Conservation (phyloP, 2,888 invertebrate species). For the Eubasilissa splendida region DNA sequence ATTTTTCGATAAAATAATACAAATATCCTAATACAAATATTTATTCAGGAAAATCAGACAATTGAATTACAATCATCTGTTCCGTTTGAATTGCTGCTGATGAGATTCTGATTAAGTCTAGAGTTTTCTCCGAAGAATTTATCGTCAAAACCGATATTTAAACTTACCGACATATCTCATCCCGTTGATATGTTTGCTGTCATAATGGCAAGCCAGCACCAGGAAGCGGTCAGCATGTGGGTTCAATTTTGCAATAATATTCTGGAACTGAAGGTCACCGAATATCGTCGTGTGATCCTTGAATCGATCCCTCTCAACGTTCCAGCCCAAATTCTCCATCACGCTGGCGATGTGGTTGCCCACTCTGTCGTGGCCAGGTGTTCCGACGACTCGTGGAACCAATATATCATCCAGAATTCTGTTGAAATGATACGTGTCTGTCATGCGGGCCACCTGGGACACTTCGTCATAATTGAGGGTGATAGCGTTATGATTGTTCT, state of each 20-base stretch:
- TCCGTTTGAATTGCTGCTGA: too few relatives aligned
- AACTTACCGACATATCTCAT: slow-evolving; percentile 76
- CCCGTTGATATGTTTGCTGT: slow-evolving; percentile 87
- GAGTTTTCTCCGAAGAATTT: too few relatives aligned
- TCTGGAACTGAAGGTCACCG: slow-evolving; percentile 84
- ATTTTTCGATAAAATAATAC: too few relatives aligned
- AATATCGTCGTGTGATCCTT: slow-evolving; percentile 81
- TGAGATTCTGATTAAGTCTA: too few relatives aligned
- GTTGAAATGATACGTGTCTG: slow-evolving; percentile 77
- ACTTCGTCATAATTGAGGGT: slow-evolving; percentile 74
- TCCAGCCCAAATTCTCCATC: slow-evolving; percentile 82
- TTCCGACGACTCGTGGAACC: slow-evolving; percentile 88
- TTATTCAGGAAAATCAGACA: too few relatives aligned
- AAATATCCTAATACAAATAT: too few relatives aligned
- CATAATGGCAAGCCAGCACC: slow-evolving; percentile 91
- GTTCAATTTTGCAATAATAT: slow-evolving; percentile 88
- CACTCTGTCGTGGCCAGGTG: slow-evolving; percentile 77
- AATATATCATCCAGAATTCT: slow-evolving; percentile 82
- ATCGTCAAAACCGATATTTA: neutral
- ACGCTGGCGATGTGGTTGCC: slow-evolving; percentile 69
- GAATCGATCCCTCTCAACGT: slow-evolving; percentile 84
- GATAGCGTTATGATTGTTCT: slow-evolving; percentile 73
- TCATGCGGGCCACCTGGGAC: slow-evolving; percentile 72
- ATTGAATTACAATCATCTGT: too few relatives aligned
- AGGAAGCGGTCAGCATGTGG: slow-evolving; percentile 81